Base-by-base conservation (phyloP, 1,140 invertebrate genomes). In the Polypedilum pembai region DNA sequence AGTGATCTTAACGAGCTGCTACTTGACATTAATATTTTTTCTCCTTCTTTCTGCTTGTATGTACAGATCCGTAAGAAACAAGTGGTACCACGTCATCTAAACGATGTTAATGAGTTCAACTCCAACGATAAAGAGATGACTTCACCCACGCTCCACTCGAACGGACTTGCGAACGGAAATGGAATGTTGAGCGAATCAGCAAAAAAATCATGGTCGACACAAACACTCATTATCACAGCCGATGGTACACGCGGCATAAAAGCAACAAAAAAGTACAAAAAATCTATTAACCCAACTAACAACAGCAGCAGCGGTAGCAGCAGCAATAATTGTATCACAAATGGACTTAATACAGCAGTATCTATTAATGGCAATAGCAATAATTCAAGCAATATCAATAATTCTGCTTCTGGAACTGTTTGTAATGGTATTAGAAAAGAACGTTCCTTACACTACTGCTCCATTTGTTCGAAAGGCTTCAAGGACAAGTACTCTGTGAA, bases 401-500 rank as follows among this genome's bases (percentile, higher is more conserved):
- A 84, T 0, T 12, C 10, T 56, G 45, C 45, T 15, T 12, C 12
- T 20, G 84, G 83, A 5, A 85, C 87, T 0, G 86, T 85, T 15
- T 86, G 84, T 20, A 88, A 86, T 78, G 85, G 85, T 8, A 86
- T 88, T 7, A 84, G 92, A 0, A 94, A 94, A 79, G 92, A 95
- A 80, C 85, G 94, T 40, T 93, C 92, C 0, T 83, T 95, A 7
- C 93, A 95, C 81, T 94, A 95, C 79, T 95, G 94, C 81, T 92
- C 89, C 78, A 94, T 96, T 76, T 96, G 94, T 83, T 92, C 90
- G 75, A 96, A 96, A 81, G 93, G 93, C 0, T 96, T 96, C 82
- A 95, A 96, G 83, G 93, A 95, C 80, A 95, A 95, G 80, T 95
- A 96, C 83, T 94, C 92, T 74, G 93, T 96, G 17, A 95, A 94